Percentiles rank a stretch among this genome's conserved stretches.
Conservation (phyloP, 2,113 vertebrate genomes). For the Callipepla squamata region DNA sequence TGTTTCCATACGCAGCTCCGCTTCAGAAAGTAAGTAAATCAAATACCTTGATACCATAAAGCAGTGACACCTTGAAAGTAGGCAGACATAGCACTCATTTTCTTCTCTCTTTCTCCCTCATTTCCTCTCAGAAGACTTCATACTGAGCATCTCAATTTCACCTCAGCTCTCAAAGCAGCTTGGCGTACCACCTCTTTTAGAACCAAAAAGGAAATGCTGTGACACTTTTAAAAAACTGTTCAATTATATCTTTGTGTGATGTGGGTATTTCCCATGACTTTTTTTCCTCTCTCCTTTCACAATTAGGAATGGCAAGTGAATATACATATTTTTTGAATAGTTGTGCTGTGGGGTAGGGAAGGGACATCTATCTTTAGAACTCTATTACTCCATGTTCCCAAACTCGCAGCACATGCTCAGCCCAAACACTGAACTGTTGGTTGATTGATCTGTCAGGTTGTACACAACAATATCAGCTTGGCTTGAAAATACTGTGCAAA, state of each 20-base stretch:
- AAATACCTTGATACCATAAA: neutral
- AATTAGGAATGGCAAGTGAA: slow-evolving; percentile 32
- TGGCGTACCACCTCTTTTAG: neutral
- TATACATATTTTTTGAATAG: slow-evolving; percentile 53
- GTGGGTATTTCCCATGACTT: slow-evolving; percentile 17
- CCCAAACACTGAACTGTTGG: slow-evolving; percentile 15
- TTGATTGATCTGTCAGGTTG: neutral
- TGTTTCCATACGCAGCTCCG: neutral
- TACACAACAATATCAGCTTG: neutral
- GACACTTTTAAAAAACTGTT: slow-evolving; percentile 11
- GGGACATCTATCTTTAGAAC: slow-evolving; percentile 54
- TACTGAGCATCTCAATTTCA: neutral
- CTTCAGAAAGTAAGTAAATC: neutral
- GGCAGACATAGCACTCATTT: neutral
- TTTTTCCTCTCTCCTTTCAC: slow-evolving; percentile 18
- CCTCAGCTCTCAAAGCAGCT: slow-evolving; percentile 20
- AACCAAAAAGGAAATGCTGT: slow-evolving; percentile 13
- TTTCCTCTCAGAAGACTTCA: neutral
- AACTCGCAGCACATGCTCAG: neutral
- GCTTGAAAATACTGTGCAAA: neutral
- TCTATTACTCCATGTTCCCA: slow-evolving; percentile 22
- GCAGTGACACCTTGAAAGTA: neutral
- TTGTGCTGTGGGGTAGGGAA: slow-evolving; percentile 37
- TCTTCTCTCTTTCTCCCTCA: slow-evolving; percentile 3
- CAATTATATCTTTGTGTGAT: neutral